phyloP scores from a whole-genome alignment of 2,113 vertebrate genomes.

The Nothoprocta pentlandii region DNA sequence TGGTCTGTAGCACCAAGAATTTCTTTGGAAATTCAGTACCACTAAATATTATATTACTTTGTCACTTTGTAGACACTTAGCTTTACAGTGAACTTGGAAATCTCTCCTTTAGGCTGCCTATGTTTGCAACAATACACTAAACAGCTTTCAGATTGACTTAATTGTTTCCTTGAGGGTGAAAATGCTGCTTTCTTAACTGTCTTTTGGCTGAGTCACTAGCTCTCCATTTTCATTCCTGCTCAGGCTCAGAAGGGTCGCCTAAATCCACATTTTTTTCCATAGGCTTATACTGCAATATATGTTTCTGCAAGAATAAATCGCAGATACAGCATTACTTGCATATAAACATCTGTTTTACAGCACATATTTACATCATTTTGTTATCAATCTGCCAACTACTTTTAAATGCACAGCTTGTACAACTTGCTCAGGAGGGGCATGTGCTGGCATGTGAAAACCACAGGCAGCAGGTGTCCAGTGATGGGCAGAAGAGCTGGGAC shows the following conservation, averaged over 20 bases:
- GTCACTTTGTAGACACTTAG: neutral
- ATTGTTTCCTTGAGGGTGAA: conserved; percentile 1
- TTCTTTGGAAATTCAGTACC: neutral
- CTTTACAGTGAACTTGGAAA: neutral
- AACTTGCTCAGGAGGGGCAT: neutral
- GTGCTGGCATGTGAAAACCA: neutral
- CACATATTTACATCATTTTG: neutral
- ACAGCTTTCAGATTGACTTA: conserved; percentile 1
- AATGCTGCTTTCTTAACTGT: conserved; percentile 1
- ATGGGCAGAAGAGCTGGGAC: neutral
- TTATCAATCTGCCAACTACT: neutral
- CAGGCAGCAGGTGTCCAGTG: neutral
- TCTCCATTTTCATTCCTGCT: neutral
- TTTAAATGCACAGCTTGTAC: neutral
- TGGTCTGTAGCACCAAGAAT: neutral
- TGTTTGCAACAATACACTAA: neutral
- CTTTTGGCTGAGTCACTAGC: conserved; percentile 6
- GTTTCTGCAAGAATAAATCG: neutral
- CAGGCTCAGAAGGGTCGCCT: neutral
- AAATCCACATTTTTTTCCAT: neutral
- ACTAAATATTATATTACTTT: neutral
- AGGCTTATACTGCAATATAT: accelerated
- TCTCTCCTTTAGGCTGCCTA: neutral
- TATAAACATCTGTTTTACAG: neutral
- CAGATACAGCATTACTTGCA: neutral